Conservation (phyloP, 2,888 invertebrate genomes). For the Panzeria rudis region DNA sequence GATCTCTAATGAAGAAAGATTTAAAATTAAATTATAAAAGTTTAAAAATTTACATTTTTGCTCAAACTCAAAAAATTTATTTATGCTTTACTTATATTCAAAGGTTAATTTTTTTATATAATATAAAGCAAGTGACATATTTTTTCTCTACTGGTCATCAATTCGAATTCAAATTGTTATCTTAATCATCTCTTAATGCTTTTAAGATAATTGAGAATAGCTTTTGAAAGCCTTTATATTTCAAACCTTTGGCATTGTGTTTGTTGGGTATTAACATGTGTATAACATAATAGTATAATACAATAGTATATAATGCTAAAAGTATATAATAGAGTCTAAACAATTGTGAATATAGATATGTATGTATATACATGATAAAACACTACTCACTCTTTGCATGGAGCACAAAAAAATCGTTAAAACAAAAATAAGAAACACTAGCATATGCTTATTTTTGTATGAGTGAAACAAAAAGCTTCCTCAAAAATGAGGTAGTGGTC, state of each 20-base stretch:
- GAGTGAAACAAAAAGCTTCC: constrained; percentile 51
- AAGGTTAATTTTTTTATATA: too few relatives aligned
- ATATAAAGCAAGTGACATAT: too few relatives aligned
- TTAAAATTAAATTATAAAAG: too few relatives aligned
- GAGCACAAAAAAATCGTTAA: background rate
- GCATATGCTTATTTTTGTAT: background rate
- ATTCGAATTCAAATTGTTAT: too few relatives aligned
- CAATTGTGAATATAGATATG: background rate
- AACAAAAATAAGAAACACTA: background rate
- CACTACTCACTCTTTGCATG: constrained; percentile 15
- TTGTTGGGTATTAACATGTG: background rate
- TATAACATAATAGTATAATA: background rate
- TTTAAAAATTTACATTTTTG: too few relatives aligned
- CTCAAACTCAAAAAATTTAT: too few relatives aligned
- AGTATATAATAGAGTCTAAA: constrained; percentile 7
- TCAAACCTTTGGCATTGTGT: background rate
- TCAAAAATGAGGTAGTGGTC: constrained; percentile 31
- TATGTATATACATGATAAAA: background rate
- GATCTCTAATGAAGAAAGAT: background rate
- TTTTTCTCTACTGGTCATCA: too few relatives aligned
- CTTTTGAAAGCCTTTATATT: too few relatives aligned
- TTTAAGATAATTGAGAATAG: too few relatives aligned
- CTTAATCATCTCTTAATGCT: too few relatives aligned
- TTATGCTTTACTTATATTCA: too few relatives aligned
- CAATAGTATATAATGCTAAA: background rate